These are phyloP conservation scores for Drosophila micromelanica DNA, from an alignment of 1,140 invertebrate species.

Conservation along the genomic window DNA sequence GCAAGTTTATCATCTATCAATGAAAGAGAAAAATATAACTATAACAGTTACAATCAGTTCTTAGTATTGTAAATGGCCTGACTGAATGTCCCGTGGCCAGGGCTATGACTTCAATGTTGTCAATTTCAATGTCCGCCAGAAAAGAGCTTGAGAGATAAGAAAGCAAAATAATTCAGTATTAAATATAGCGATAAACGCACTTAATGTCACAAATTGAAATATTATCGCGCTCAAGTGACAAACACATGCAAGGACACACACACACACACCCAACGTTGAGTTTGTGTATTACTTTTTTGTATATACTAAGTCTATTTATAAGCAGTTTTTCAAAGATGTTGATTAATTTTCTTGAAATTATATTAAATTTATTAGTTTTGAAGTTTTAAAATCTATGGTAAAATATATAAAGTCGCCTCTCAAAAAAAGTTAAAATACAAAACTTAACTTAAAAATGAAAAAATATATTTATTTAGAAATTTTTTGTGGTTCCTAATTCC, in stretches of 20 bases:
- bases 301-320: neutral
- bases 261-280: neutral
- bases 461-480: too few species aligned
- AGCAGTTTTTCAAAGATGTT: neutral
- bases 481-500: too few species aligned
- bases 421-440: too few species aligned
- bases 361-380: neutral
- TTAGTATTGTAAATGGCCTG: neutral
- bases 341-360: too few species aligned
- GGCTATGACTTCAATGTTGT: slow-evolving; percentile 14
- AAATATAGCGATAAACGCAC: slow-evolving; percentile 2
- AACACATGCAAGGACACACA: neutral
- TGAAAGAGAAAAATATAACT: neutral
- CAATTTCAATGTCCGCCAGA: slow-evolving; percentile 2
- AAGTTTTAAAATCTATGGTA: neutral
- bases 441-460: too few species aligned
- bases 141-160: slow-evolving; percentile 13
- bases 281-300: neutral
- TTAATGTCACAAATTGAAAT: slow-evolving; percentile 17
- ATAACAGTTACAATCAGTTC: neutral
- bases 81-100: neutral
- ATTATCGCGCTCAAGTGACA: slow-evolving; percentile 13
- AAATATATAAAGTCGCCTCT: too few species aligned
- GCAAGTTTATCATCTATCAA: neutral
- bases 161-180: slow-evolving; percentile 8